These are phyloP conservation scores for Philonicus albiceps DNA, from an alignment of 2,888 invertebrate genomes.

Conservation along the genomic window DNA sequence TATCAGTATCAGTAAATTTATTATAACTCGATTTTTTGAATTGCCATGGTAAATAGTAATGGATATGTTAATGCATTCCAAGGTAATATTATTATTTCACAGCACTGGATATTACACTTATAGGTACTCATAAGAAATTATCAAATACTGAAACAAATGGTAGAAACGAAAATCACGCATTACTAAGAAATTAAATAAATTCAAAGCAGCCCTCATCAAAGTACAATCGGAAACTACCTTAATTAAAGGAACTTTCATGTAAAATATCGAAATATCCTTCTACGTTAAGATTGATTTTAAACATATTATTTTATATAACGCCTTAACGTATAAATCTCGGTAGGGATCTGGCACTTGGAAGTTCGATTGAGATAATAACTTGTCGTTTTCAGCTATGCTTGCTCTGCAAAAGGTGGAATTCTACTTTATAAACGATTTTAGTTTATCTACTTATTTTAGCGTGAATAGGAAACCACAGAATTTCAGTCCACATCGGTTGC, in stretches of 20 bases:
- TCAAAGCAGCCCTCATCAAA: not conserved
- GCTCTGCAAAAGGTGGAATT: slow-evolving; percentile 17
- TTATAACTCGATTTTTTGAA: too few relatives aligned
- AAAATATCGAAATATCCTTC: not conserved
- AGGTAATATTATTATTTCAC: too few relatives aligned
- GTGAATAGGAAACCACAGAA: slow-evolving; percentile 31
- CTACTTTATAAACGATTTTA: slow-evolving; percentile 19
- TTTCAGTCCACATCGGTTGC: slow-evolving; percentile 24
- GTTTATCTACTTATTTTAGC: slow-evolving; percentile 30
- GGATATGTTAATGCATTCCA: too few relatives aligned
- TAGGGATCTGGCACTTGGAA: slow-evolving; percentile 16
- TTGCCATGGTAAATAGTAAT: too few relatives aligned
- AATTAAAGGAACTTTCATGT: not conserved
- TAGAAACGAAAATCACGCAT: not conserved
- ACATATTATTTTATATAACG: not conserved
- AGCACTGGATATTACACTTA: too few relatives aligned
- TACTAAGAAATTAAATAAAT: not conserved
- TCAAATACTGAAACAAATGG: too few relatives aligned
- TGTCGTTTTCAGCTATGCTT: slow-evolving; percentile 11
- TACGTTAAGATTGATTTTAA: slow-evolving; percentile 15
- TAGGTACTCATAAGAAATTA: too few relatives aligned
- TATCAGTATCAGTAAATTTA: too few relatives aligned
- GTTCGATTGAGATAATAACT: slow-evolving; percentile 28
- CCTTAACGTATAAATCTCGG: not conserved
- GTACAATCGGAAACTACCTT: not conserved